Evolutionary conservation across 2,888 invertebrate genomes (phyloP), one percentile per base, ranked within the genome.

Genomic region (Lacanobia wlatinum): DNA sequence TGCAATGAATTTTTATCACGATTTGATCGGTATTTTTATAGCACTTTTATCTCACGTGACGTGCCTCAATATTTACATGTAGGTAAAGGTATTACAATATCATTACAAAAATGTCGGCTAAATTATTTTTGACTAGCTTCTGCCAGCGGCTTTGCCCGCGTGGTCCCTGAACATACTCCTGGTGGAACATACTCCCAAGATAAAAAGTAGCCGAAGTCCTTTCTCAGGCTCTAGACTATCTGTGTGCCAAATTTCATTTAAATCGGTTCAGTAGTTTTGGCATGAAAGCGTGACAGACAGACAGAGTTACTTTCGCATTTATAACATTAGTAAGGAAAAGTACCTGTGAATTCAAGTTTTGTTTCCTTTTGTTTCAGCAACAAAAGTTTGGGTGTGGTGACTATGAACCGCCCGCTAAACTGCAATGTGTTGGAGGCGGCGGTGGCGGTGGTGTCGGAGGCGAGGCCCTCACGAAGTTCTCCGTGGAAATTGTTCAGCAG

Each of bases 401-500:
- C 80, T 97, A 97, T 90, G 98, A 98, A 92, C 98, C 98, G 64
- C 98, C 98, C 74, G 97, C 98, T 76, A 98, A 98, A 93, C 94
- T 96, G 75, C 95, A 97, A 96, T 92, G 97, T 96, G 91, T 92
- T 48, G 92, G 90, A 68, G 91, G 91, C 72, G 84, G 84, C 21
- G 93, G 93, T 73, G 93, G 93, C 65, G 94, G 93, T 67, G 94
- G 90, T 55, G 96, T 95, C 59, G 92, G 94, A 70, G 96, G 96
- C 84, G 97, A 97, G 86, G 96, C 95, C 34, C 95, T 96, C 83
- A 96, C 96, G 76, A 98, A 98, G 93, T 98, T 99, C 95, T 98
- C 98, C 7, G 98, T 99, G 78, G 98, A 99, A 95, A 99, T 99
- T 87, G 98, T 99, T 34, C 99, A 99, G 92, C 98, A 98, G 92